Base-by-base conservation (phyloP, 2,888 invertebrate species). In the Crossocerus cetratus region DNA sequence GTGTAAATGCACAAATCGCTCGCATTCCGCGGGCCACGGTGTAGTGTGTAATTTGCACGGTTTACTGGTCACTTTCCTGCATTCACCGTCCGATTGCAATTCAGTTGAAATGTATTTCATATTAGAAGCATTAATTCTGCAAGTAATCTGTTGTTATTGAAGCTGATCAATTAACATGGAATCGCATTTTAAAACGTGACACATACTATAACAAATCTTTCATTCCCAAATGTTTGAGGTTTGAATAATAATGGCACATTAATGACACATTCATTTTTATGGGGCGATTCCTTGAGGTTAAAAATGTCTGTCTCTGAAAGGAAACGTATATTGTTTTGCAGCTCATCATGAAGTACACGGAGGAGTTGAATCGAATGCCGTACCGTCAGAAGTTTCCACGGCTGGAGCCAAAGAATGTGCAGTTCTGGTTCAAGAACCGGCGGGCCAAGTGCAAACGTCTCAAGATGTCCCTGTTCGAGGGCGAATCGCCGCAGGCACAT, bases 391-490 rank as follows among this genome's bases (percentile, higher is more conserved):
- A 99, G 91, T 99, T 99, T 91, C 99, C 99, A 0, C 95, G 97
- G n/a, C 92, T 99, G 76, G 99, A 99, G 90, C 98, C 99, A 55
- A 99, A 99, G 92, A 99, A 99, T 90, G 99, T 99, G 81, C 99
- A 99, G 91, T 98, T 99, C 90, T 99, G 99, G 99, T 99, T 99
- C 91, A 99, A 99, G 91, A 99, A 99, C 90, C 95, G 99, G 55
- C 93, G 99, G 69, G 99, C 99, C 83, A 99, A 99, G 91, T 98
- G 98, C 91, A 99, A 99, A 92, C 93, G 99, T 72, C 92, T 99
- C 87, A 97, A 97, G 91, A 96, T 97, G 96, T 96, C 96, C 0
- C 91, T 96, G 55, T 96, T 96, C 87, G 96, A 96, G 87, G 93
- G 93, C 54, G 93, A 94, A 64, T 92, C 93, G n/a, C 92, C 93